These are phyloP conservation scores for Penaeus chinensis DNA, from an alignment of 1,140 invertebrate species.

Conservation along the genomic window DNA sequence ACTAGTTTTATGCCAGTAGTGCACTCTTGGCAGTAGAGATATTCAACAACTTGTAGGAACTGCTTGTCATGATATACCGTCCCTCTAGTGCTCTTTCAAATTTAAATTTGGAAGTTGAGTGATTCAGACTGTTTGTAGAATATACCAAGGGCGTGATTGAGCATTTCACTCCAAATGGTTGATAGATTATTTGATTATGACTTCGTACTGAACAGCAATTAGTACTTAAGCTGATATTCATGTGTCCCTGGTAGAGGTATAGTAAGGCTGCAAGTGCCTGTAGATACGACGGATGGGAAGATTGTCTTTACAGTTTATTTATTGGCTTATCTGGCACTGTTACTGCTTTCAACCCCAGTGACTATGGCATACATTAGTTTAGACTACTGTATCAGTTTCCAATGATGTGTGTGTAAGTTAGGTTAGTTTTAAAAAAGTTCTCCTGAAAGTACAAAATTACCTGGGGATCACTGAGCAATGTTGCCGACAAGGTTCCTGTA, in stretches of 20 bases:
- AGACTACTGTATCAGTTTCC: slow-evolving; percentile 10
- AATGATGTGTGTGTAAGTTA: slow-evolving; percentile 31
- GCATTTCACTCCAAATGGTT: too few relatives aligned
- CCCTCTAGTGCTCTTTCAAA: too few relatives aligned
- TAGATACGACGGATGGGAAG: slow-evolving; percentile 19
- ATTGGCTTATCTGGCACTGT: slow-evolving; percentile 37
- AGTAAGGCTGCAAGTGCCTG: slow-evolving; percentile 38
- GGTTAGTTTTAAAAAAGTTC: slow-evolving; percentile 39
- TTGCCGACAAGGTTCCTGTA: slow-evolving; percentile 40
- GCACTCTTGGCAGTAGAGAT: too few relatives aligned
- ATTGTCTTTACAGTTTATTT: slow-evolving; percentile 16
- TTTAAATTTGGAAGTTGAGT: too few relatives aligned
- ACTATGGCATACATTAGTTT: slow-evolving; percentile 29
- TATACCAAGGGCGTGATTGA: too few relatives aligned
- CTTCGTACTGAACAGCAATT: too few relatives aligned
- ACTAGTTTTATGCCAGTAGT: too few relatives aligned
- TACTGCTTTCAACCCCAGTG: slow-evolving; percentile 42
- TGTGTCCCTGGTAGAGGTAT: slow-evolving; percentile 11
- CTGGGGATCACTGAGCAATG: slow-evolving; percentile 35
- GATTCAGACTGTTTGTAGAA: too few relatives aligned
- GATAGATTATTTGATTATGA: too few relatives aligned
- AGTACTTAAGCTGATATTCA: too few relatives aligned
- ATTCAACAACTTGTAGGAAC: too few relatives aligned
- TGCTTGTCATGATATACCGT: too few relatives aligned
- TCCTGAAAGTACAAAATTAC: slow-evolving; percentile 47